Percentiles rank a stretch among this genome's conserved stretches.
These are phyloP conservation scores for Pararge aegeria DNA, from an alignment of 1,140 invertebrate species.

Conservation along the genomic window DNA sequence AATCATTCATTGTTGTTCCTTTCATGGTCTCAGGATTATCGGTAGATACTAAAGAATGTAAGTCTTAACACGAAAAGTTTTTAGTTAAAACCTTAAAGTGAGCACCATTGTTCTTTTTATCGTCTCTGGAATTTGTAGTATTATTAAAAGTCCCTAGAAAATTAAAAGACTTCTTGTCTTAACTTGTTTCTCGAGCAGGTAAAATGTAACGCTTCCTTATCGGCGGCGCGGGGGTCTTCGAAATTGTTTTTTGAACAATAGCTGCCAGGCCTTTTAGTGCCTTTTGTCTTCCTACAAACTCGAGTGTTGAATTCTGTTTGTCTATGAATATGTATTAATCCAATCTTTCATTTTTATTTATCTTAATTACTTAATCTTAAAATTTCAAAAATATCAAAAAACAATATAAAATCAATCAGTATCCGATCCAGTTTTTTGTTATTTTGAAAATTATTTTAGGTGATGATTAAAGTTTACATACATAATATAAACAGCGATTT, in stretches of 20 bases:
- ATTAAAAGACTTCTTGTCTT: constrained; percentile 39
- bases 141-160: constrained; percentile 24
- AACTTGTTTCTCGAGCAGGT: constrained; percentile 45
- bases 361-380: too few relatives aligned
- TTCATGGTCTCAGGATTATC: too few relatives aligned
- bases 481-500: too few relatives aligned
- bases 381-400: too few relatives aligned
- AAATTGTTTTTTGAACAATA: constrained; percentile 33
- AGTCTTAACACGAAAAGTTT: neutral
- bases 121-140: constrained; percentile 15
- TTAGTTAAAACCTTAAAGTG: neutral
- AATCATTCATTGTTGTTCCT: too few relatives aligned
- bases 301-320: neutral
- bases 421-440: too few relatives aligned
- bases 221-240: constrained; percentile 31
- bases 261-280: constrained; percentile 17
- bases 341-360: neutral
- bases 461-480: too few relatives aligned
- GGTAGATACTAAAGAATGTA: too few relatives aligned
- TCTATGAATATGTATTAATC: neutral
- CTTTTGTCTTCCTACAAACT: constrained; percentile 11
- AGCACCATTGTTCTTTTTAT: constrained; percentile 5
- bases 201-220: constrained; percentile 36
- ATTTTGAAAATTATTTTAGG: too few relatives aligned
- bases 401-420: too few relatives aligned